Evolutionary conservation across 2,113 vertebrate genomes (phyloP).

Genomic region (Amphiprion ocellaris): DNA sequence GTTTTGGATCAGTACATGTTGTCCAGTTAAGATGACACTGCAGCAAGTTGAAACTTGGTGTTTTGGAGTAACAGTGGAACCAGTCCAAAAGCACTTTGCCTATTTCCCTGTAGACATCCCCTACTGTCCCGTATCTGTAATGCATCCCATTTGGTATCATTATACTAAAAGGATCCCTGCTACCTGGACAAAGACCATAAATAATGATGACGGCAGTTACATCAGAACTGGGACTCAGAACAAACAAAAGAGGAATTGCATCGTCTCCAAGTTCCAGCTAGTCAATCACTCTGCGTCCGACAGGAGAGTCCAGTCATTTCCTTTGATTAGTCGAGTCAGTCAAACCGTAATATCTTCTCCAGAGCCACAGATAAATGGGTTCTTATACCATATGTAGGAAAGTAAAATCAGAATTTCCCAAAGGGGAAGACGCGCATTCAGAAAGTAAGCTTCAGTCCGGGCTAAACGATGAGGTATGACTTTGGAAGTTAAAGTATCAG

Average conservation of each 20-base stretch:
- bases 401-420: slow-evolving; percentile 17
- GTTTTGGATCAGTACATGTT: slow-evolving; percentile 21
- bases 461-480: slow-evolving; percentile 24
- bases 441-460: not conserved
- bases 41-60: not conserved
- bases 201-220: slow-evolving; percentile 38
- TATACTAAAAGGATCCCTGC: slow-evolving; percentile 23
- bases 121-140: slow-evolving; percentile 7
- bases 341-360: slow-evolving; percentile 67
- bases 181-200: slow-evolving; percentile 43
- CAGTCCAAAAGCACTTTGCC: not conserved
- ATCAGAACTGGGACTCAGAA: slow-evolving; percentile 62
- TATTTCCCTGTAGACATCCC: not conserved
- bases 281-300: slow-evolving; percentile 51
- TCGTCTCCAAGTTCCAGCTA: slow-evolving; percentile 45
- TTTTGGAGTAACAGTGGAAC: not conserved
- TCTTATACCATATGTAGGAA: slow-evolving; percentile 29
- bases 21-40: slow-evolving; percentile 23
- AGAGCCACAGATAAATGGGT: slow-evolving; percentile 47
- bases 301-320: slow-evolving; percentile 47
- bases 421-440: slow-evolving; percentile 1
- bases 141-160: slow-evolving; percentile 24
- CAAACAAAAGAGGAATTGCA: slow-evolving; percentile 51
- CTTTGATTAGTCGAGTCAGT: slow-evolving; percentile 56
- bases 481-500: not conserved